These are phyloP conservation scores for Nymphicus hollandicus DNA, from an alignment of 2,113 vertebrate species.

Conservation along the genomic window DNA sequence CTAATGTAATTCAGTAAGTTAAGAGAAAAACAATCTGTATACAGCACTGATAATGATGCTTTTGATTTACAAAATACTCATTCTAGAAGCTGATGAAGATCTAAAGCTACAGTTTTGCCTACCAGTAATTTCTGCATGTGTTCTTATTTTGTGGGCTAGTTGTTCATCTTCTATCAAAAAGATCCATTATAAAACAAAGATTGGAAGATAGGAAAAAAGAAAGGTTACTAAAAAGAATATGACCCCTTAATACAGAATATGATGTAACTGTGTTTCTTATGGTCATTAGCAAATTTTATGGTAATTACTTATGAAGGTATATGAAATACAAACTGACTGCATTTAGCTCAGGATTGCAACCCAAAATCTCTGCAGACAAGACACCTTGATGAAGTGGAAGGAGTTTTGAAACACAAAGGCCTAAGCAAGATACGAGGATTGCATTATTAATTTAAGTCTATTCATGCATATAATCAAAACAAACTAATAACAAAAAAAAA, in stretches of 20 bases:
- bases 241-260: not conserved
- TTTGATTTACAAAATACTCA: not conserved
- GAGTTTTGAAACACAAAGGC: not conserved
- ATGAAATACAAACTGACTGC: not conserved
- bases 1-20: not conserved
- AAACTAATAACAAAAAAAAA: not conserved
- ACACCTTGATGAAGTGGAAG: not conserved
- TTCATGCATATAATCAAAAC: not conserved
- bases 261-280: not conserved
- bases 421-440: not conserved
- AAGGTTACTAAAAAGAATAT: not conserved
- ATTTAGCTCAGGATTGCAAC: not conserved
- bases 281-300: not conserved
- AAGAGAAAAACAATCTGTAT: not conserved
- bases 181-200: not conserved
- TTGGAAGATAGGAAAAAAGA: not conserved
- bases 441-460: not conserved
- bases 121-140: not conserved
- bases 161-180: not conserved
- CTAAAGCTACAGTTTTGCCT: not conserved
- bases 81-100: not conserved
- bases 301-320: not conserved
- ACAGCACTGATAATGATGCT: not conserved
- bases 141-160: not conserved
- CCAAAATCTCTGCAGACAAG: not conserved